phyloP scores from a whole-genome alignment of 2,888 invertebrate species.

The Drosophila rellima region DNA sequence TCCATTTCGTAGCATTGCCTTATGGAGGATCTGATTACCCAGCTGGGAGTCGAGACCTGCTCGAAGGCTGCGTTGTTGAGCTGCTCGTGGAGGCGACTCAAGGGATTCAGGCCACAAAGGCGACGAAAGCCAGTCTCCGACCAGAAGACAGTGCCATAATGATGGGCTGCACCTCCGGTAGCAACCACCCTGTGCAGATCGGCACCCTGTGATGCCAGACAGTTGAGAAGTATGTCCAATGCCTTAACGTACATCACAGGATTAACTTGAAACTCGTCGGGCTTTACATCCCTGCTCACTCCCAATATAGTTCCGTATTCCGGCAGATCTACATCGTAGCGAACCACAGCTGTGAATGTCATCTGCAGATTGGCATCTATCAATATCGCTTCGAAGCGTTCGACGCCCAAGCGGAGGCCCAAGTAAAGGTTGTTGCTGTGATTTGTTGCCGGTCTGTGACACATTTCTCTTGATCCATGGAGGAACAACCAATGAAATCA shows the following conservation, averaged over 20 bases:
- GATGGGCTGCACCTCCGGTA: slow-evolving; percentile 83
- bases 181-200: slow-evolving; percentile 92
- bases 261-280: slow-evolving; percentile 88
- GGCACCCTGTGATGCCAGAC: slow-evolving; percentile 91
- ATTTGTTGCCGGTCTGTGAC: slow-evolving; percentile 39
- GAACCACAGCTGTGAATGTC: slow-evolving; percentile 91
- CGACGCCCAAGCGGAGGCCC: slow-evolving; percentile 54
- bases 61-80: slow-evolving; percentile 46
- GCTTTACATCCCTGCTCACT: slow-evolving; percentile 84
- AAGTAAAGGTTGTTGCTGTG: slow-evolving; percentile 51
- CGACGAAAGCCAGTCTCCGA: slow-evolving; percentile 53
- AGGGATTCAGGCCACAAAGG: slow-evolving; percentile 51
- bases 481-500: background rate
- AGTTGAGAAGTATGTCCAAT: slow-evolving; percentile 93
- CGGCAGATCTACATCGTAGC: slow-evolving; percentile 95
- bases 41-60: slow-evolving; percentile 12
- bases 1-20: slow-evolving; percentile 37
- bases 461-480: slow-evolving; percentile 44
- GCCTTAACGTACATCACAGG: slow-evolving; percentile 98
- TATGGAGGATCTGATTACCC: slow-evolving; percentile 26
- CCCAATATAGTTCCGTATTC: slow-evolving; percentile 89
- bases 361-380: slow-evolving; percentile 90
- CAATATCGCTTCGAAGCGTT: slow-evolving; percentile 93
- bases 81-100: slow-evolving; percentile 58
- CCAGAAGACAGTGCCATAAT: slow-evolving; percentile 62